Evolutionary conservation across 1,140 invertebrate genomes (phyloP).

Genomic region (Campodea augens): DNA sequence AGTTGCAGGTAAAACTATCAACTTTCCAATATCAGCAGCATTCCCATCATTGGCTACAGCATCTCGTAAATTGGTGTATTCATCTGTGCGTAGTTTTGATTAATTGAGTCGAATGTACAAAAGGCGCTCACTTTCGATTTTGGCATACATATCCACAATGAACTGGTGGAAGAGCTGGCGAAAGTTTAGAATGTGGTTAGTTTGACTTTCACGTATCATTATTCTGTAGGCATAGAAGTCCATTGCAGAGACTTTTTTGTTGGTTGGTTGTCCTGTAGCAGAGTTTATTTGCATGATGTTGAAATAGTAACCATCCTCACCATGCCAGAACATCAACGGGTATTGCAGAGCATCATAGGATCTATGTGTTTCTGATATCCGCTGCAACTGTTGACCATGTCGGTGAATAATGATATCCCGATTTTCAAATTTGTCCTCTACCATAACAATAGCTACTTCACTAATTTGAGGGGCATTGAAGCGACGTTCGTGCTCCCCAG

Average conservation of each 20-base stretch:
- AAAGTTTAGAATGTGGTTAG: slow-evolving; percentile 14
- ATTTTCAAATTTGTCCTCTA: slow-evolving; percentile 2
- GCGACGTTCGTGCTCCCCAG: slow-evolving; percentile 11
- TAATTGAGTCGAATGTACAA: slow-evolving; percentile 20
- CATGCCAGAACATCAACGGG: slow-evolving; percentile 10
- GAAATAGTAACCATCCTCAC: slow-evolving; percentile 10
- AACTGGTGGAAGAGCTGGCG: slow-evolving; percentile 20
- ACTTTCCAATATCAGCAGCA: too few species aligned
- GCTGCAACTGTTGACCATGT: background rate
- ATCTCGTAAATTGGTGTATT: slow-evolving; percentile 21
- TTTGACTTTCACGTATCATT: slow-evolving; percentile 13
- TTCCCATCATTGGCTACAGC: too few species aligned
- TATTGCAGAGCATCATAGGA: too few species aligned
- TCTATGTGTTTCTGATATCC: slow-evolving; percentile 10
- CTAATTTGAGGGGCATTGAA: slow-evolving; percentile 11
- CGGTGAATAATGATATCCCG: slow-evolving; percentile 12
- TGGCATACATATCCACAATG: slow-evolving; percentile 22
- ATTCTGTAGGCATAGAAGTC: slow-evolving; percentile 16
- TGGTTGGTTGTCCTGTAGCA: slow-evolving; percentile 6
- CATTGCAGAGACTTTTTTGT: slow-evolving; percentile 15
- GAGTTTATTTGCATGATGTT: background rate
- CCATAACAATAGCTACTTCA: slow-evolving; percentile 10
- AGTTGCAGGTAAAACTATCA: slow-evolving; percentile 23
- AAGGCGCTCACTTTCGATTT: slow-evolving; percentile 23
- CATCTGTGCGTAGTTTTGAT: slow-evolving; percentile 20